A percentile compares a stretch with the other conserved stretches of the same genome.
Conservation (phyloP, 2,113 vertebrate species). For the Amblyopsis rosae region DNA sequence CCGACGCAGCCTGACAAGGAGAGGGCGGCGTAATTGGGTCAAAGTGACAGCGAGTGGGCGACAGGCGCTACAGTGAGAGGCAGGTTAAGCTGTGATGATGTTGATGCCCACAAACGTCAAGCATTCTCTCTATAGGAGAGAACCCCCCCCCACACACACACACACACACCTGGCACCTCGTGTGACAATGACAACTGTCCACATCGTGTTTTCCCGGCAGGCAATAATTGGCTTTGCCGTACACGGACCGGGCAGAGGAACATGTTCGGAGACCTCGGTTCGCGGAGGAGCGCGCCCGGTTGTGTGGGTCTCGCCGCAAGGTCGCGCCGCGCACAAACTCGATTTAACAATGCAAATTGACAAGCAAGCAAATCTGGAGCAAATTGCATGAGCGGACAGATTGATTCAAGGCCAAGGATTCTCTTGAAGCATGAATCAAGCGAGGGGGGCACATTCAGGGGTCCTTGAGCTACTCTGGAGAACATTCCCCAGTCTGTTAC, state of each 20-base stretch:
- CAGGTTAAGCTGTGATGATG: slow-evolving; percentile 45
- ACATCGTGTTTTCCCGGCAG: slow-evolving; percentile 22
- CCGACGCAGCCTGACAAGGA: slow-evolving; percentile 72
- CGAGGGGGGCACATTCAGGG: slow-evolving; percentile 28
- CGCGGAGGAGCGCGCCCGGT: slow-evolving; percentile 13
- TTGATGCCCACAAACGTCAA: slow-evolving; percentile 31
- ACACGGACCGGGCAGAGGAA: slow-evolving; percentile 39
- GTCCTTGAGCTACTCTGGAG: slow-evolving; percentile 41
- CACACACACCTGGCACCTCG: not conserved
- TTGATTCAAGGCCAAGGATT: slow-evolving; percentile 60
- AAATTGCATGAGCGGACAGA: slow-evolving; percentile 47
- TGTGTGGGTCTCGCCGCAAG: slow-evolving; percentile 37
- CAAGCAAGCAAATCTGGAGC: slow-evolving; percentile 60
- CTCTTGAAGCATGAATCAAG: slow-evolving; percentile 33
- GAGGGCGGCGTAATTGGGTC: slow-evolving; percentile 70
- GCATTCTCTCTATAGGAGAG: slow-evolving; percentile 23
- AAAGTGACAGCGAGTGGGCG: slow-evolving; percentile 60
- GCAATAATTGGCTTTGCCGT: slow-evolving; percentile 68
- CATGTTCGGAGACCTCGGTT: slow-evolving; percentile 33
- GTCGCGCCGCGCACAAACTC: slow-evolving; percentile 56
- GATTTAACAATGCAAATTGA: slow-evolving; percentile 60
- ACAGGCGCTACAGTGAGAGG: slow-evolving; percentile 29
- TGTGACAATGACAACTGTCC: slow-evolving; percentile 26
- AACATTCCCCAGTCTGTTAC: slow-evolving; percentile 27
- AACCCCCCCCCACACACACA: not conserved